Evolutionary conservation across 2,888 invertebrate species (phyloP), one percentile per base, ranked within the genome.

Genomic region (Trilocha varians): DNA sequence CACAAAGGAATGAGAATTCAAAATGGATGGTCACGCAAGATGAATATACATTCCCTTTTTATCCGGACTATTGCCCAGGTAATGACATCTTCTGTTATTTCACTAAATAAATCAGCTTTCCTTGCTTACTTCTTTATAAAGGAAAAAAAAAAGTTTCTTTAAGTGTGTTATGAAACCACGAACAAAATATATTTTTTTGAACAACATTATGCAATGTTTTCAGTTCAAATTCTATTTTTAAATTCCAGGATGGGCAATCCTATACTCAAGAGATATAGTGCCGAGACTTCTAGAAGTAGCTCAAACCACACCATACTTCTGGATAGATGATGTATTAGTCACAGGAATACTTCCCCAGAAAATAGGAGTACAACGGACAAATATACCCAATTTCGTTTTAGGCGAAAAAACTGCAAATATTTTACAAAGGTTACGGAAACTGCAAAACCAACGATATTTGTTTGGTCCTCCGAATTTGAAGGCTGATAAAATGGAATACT

Each of bases 301-400:
- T 1, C 89, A 91, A 56, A 75, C 70, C 5, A 73, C 85, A 3
- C 88, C 88, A 2, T 94, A 91, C 63, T 93, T 94, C 77, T 94
- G 94, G 94, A 91, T 94, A 39, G 94, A 95, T 63, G 94, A 94
- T 68, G 92, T 93, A 32, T 93, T 91, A 57, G 85, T 94, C 32
- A 94, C 94, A 0, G 94, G 94, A 16, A 79, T 88, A 0, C 62
- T 91, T 42, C 89, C 89, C 0, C 72, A 86, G 50, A 84, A 86
- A 57, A 74, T 87, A 6, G 87, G 88, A 49, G 62, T 91, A n/a
- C 70, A 80, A 1, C 87, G 88, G 39, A 88, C 88, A 1, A 78
- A 88, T 16, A 50, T 88, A n/a, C 68, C 72, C 36, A 75, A 75
- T 32, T 57, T 87, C 38, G 75, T 87, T 42, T 62, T 88, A 18